These are phyloP conservation scores for Zoroaster sp. DNA, from an alignment of 53 echinoderm and acorn worm genomes.

Conservation along the genomic window DNA sequence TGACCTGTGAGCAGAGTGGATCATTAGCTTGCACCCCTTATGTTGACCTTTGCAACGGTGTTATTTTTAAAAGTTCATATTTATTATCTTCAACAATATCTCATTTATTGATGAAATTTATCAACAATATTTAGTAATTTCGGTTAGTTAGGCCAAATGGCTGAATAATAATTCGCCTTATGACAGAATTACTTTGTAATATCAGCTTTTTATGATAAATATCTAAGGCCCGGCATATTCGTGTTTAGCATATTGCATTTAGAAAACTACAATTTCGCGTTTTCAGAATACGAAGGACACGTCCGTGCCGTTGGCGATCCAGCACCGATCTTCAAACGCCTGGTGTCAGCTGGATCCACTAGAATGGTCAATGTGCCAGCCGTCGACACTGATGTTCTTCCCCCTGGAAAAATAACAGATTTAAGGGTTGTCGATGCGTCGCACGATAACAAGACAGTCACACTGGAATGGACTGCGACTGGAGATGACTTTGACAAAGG, in stretches of 20 bases:
- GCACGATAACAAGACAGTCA: slow-evolving; percentile 28
- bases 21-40: too few species aligned
- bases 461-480: slow-evolving; percentile 74
- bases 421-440: slow-evolving; percentile 53
- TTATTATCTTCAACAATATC: too few species aligned
- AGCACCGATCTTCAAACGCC: slow-evolving; percentile 59
- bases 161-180: too few species aligned
- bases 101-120: too few species aligned
- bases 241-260: background rate
- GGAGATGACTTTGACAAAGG: slow-evolving; percentile 82
- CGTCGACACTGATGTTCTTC: slow-evolving; percentile 22
- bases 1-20: too few species aligned
- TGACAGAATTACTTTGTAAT: too few species aligned
- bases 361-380: slow-evolving; percentile 42
- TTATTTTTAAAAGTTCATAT: too few species aligned
- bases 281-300: background rate
- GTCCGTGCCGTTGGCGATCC: background rate
- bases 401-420: slow-evolving; percentile 68
- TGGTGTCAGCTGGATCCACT: slow-evolving; percentile 60
- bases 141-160: too few species aligned
- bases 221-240: too few species aligned
- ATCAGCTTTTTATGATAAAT: too few species aligned
- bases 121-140: too few species aligned
- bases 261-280: background rate
- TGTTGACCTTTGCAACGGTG: too few species aligned